phyloP scores from a whole-genome alignment of 2,888 invertebrate species.

The Zygogramma bicolorata region DNA sequence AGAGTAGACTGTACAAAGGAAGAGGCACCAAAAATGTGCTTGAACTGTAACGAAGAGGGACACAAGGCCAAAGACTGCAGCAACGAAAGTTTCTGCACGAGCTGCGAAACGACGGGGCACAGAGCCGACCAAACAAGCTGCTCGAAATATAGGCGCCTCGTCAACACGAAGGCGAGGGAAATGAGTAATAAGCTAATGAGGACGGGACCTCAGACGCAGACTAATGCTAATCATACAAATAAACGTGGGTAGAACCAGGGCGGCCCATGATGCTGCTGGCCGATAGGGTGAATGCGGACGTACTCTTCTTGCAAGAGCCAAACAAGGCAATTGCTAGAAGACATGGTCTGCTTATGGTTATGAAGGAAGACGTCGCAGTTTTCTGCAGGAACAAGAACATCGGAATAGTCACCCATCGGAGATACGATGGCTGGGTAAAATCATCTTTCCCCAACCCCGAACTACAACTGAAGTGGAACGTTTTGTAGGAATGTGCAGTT shows the following conservation, averaged over 20 bases:
- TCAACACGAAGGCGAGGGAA: background rate
- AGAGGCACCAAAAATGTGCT: background rate
- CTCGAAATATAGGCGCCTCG: too few relatives aligned
- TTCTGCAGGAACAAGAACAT: too few relatives aligned
- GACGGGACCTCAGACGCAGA: background rate
- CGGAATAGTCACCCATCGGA: background rate
- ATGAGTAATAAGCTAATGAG: background rate
- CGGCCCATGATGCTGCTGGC: background rate
- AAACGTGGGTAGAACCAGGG: background rate
- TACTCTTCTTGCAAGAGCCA: background rate
- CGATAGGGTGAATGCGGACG: background rate
- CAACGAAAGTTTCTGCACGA: background rate
- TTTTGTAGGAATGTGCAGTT: too few relatives aligned
- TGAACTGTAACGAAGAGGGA: background rate
- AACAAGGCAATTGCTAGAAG: background rate
- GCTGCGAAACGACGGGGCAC: background rate
- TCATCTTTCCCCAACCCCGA: too few relatives aligned
- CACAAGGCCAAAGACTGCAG: background rate
- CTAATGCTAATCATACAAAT: background rate
- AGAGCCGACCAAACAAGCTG: background rate
- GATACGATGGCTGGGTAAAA: background rate
- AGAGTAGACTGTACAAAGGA: background rate
- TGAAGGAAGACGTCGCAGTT: too few relatives aligned
- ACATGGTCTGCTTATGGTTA: too few relatives aligned
- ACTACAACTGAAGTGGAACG: too few relatives aligned